Percentiles rank a stretch among this genome's conserved stretches.
These are phyloP conservation scores for Netelia inedita DNA, from an alignment of 2,888 invertebrate species.

Conservation along the genomic window DNA sequence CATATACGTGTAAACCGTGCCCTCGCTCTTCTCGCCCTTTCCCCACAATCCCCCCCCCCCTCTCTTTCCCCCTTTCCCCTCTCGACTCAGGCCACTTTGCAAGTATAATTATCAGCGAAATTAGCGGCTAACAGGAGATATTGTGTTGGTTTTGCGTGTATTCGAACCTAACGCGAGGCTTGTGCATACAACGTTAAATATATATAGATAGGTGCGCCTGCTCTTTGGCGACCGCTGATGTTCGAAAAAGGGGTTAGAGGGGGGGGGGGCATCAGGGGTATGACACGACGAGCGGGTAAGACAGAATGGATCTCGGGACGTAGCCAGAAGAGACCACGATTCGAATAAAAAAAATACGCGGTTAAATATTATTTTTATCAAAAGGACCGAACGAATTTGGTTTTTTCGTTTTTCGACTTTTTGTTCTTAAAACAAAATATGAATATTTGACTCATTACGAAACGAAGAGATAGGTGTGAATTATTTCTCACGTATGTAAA, in stretches of 20 bases:
- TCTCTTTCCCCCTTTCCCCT: neutral
- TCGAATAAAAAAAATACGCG: constrained; percentile 16
- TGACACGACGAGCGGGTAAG: constrained; percentile 26
- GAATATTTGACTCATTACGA: neutral
- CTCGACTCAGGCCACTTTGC: constrained; percentile 59
- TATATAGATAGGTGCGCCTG: constrained; percentile 6
- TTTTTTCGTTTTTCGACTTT: neutral
- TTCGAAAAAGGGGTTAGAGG: neutral
- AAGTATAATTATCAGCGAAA: constrained; percentile 69
- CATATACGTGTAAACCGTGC: constrained; percentile 16
- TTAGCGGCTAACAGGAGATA: constrained; percentile 66
- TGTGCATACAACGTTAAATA: constrained; percentile 13
- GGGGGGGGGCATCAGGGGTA: neutral
- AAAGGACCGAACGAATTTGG: neutral
- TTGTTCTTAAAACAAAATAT: neutral
- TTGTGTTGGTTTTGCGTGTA: constrained; percentile 32
- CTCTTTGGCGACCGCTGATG: constrained; percentile 27
- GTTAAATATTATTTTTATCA: neutral
- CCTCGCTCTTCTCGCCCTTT: constrained; percentile 10
- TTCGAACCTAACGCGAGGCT: constrained; percentile 18
- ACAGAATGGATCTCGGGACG: neutral
- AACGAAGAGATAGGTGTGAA: no score
- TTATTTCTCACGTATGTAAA: no score
- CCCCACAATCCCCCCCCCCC: neutral
- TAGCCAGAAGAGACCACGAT: neutral